A percentile compares a stretch with the other conserved stretches of the same genome.
Evolutionary conservation across 1,140 invertebrate species (phyloP).

Genomic region (Pantala flavescens): DNA sequence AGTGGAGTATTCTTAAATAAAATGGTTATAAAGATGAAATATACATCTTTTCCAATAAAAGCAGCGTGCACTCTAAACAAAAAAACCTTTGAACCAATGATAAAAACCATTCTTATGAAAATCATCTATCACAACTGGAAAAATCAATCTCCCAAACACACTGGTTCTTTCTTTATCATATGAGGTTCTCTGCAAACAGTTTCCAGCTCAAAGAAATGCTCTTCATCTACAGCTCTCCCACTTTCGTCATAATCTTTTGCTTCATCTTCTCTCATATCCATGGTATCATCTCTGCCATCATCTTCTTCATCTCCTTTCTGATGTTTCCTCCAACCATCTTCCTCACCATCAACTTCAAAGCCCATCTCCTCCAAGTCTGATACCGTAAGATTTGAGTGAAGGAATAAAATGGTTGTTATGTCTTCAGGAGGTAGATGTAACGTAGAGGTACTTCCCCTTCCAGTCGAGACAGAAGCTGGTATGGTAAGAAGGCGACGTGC

Average conservation of each 20-base stretch:
- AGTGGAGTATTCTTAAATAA: no score
- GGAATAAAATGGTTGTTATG: neutral
- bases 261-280: neutral
- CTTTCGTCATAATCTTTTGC: neutral
- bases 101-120: no score
- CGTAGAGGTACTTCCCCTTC: neutral
- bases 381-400: conserved; percentile 8
- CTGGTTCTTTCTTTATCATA: neutral
- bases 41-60: no score
- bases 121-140: neutral
- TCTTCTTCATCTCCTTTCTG: neutral
- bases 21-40: no score
- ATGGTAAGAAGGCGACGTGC: neutral
- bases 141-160: neutral
- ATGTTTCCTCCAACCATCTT: neutral
- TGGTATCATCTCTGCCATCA: neutral
- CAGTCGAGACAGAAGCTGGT: neutral
- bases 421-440: neutral
- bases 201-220: neutral
- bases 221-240: neutral
- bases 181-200: neutral
- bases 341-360: conserved; percentile 12
- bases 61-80: no score
- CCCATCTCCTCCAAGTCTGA: conserved; percentile 14
- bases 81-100: no score